A percentile compares a stretch with the other conserved stretches of the same genome.
phyloP scores from a whole-genome alignment of 2,113 vertebrate genomes.

The Cyphomyrus discorhynchus region DNA sequence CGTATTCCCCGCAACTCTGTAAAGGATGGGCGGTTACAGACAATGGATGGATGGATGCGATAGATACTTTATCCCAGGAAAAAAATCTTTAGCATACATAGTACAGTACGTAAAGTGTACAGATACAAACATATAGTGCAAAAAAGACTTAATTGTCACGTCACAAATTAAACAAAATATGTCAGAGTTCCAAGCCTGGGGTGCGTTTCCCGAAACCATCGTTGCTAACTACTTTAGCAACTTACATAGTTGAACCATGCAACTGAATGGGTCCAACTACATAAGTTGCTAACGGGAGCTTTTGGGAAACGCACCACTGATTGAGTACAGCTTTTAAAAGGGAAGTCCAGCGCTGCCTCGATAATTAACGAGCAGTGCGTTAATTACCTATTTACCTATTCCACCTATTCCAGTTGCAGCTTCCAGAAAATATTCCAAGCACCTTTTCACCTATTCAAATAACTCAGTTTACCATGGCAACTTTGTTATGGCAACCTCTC shows the following conservation, averaged over 20 bases:
- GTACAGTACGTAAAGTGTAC: background rate
- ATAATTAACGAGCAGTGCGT: background rate
- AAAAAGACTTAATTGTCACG: background rate
- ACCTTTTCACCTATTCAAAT: constrained; percentile 1
- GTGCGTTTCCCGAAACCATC: too few species aligned
- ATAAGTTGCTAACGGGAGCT: too few species aligned
- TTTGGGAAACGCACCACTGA: too few species aligned
- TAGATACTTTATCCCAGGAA: background rate
- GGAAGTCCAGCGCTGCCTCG: background rate
- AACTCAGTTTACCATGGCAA: background rate
- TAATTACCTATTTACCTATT: background rate
- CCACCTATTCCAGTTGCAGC: background rate
- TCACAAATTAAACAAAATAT: background rate
- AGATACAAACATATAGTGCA: background rate
- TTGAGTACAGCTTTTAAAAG: background rate
- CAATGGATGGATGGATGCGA: background rate
- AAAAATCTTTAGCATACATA: background rate
- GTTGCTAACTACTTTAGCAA: too few species aligned
- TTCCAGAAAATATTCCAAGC: background rate
- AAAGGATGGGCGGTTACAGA: background rate
- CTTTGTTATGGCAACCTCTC: background rate
- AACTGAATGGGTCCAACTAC: too few species aligned
- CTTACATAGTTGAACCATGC: too few species aligned
- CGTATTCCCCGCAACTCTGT: background rate
- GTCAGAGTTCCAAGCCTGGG: background rate